Conservation (phyloP, 2,797 vertebrate genomes). For the Pipistrellus pipistrellus region DNA sequence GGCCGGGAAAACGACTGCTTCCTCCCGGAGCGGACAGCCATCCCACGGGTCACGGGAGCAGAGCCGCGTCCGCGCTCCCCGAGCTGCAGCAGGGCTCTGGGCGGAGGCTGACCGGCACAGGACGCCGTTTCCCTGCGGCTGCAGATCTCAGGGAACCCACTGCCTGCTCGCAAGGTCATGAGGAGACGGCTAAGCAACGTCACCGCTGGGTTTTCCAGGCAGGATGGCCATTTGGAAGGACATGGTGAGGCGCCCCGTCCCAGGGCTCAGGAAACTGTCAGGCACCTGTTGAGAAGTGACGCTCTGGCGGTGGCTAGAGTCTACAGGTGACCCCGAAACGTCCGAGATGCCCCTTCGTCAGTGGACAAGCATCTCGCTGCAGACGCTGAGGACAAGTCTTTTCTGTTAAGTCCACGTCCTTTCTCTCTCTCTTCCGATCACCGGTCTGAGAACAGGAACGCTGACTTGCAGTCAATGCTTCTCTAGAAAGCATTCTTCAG, state of each 20-base stretch:
- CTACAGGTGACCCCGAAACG: neutral
- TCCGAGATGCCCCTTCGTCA: neutral
- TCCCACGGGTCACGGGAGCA: too few relatives aligned
- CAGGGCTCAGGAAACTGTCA: neutral
- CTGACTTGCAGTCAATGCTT: too few relatives aligned
- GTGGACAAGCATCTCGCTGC: neutral
- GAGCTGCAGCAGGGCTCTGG: neutral
- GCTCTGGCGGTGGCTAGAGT: neutral
- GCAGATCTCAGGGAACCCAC: neutral
- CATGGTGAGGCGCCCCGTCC: neutral
- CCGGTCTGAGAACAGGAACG: neutral
- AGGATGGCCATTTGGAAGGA: neutral
- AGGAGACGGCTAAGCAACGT: neutral
- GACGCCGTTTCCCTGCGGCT: neutral
- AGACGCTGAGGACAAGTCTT: neutral
- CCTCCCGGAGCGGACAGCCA: neutral
- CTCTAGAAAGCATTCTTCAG: neutral
- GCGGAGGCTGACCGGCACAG: neutral
- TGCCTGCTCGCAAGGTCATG: neutral
- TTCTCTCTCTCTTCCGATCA: neutral
- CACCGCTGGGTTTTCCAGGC: neutral
- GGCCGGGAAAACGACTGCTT: neutral
- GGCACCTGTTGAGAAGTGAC: neutral
- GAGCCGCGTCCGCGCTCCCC: neutral
- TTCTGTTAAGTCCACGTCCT: neutral